Evolutionary conservation across 2,888 invertebrate genomes (phyloP).

Genomic region (Lithophane socia): DNA sequence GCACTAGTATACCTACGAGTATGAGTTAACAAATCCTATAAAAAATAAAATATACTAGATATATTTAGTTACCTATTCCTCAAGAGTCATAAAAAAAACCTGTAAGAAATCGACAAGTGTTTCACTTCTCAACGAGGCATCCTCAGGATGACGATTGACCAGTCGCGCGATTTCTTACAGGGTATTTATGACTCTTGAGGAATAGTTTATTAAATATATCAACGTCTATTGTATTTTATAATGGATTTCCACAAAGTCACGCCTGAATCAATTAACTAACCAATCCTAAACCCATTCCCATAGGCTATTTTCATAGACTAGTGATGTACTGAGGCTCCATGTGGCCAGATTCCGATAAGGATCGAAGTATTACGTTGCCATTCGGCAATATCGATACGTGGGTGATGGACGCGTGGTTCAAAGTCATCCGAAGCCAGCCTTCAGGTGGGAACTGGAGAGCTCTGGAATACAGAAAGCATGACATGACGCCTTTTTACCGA

Average conservation of each 20-base stretch:
- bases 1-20: neutral
- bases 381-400: slow-evolving; percentile 96
- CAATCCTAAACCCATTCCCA: slow-evolving; percentile 47
- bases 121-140: too few relatives aligned
- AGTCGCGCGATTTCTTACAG: too few relatives aligned
- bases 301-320: slow-evolving; percentile 83
- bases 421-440: slow-evolving; percentile 97
- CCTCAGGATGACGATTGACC: too few relatives aligned
- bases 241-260: too few relatives aligned
- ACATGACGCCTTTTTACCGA: neutral
- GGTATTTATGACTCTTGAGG: too few relatives aligned
- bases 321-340: slow-evolving; percentile 94
- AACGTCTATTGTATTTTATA: too few relatives aligned
- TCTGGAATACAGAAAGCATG: slow-evolving; percentile 88
- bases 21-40: slow-evolving; percentile 4
- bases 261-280: neutral
- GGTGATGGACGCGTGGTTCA: slow-evolving; percentile 98
- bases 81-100: too few relatives aligned
- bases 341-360: slow-evolving; percentile 97
- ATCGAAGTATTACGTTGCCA: slow-evolving; percentile 95
- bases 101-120: too few relatives aligned
- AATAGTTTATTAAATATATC: too few relatives aligned
- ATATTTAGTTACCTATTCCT: too few relatives aligned
- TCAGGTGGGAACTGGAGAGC: slow-evolving; percentile 99
- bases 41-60: too few relatives aligned